These are phyloP conservation scores for Cercopithecus hamlyni DNA, from an alignment of 2,797 vertebrate genomes.

Conservation along the genomic window DNA sequence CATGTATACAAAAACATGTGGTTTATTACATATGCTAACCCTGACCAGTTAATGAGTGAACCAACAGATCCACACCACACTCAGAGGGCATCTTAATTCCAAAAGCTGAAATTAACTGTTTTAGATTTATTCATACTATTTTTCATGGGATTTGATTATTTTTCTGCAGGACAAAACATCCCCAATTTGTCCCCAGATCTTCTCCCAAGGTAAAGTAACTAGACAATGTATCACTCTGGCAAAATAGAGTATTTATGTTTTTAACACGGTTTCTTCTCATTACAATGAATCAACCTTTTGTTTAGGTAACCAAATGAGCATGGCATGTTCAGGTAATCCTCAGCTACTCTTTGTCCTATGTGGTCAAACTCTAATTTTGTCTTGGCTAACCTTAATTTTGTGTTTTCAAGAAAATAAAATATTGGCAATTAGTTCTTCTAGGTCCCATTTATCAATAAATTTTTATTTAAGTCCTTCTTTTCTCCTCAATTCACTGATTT, in stretches of 20 bases:
- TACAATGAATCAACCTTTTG: background rate
- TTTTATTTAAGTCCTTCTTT: background rate
- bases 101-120: background rate
- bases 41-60: background rate
- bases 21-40: background rate
- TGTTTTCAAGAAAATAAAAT: background rate
- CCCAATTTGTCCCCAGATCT: background rate
- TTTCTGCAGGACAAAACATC: background rate
- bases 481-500: background rate
- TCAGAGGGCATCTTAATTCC: background rate
- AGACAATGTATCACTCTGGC: background rate
- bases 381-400: no score
- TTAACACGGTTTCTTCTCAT: background rate
- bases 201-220: background rate
- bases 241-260: background rate
- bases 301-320: background rate
- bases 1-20: fast-evolving
- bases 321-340: background rate
- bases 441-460: no score
- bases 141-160: background rate
- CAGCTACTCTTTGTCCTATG: no score
- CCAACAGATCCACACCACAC: no score
- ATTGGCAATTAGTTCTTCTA: background rate
- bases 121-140: background rate
- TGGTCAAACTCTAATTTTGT: background rate